These are phyloP conservation scores for Entomobrya multifasciata DNA, from an alignment of 2,888 invertebrate genomes.

Conservation along the genomic window DNA sequence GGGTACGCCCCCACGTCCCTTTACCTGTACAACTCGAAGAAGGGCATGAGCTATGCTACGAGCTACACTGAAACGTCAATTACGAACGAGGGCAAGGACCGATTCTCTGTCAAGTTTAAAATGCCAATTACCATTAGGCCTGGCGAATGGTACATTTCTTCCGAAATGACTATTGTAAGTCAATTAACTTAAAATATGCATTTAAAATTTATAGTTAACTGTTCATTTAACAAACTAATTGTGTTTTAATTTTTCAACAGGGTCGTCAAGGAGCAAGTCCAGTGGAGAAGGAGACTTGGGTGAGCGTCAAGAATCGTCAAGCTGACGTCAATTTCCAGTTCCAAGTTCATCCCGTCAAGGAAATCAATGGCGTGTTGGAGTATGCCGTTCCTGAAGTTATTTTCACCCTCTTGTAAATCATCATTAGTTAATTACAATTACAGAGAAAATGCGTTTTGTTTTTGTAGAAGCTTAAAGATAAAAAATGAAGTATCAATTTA, in stretches of 20 bases:
- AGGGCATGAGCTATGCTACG: slow-evolving; percentile 75
- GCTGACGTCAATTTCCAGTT: slow-evolving; percentile 77
- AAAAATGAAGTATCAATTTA: no score
- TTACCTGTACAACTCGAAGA: slow-evolving; percentile 76
- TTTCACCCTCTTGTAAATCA: slow-evolving; percentile 72
- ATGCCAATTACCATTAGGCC: slow-evolving; percentile 76
- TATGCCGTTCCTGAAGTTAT: slow-evolving; percentile 77
- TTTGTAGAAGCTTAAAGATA: neutral
- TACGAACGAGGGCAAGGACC: slow-evolving; percentile 73
- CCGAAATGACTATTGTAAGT: slow-evolving; percentile 74
- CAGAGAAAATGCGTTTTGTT: neutral
- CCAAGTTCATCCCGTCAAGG: slow-evolving; percentile 76
- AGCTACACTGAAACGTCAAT: slow-evolving; percentile 74
- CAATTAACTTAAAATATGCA: neutral
- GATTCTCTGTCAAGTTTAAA: slow-evolving; percentile 74
- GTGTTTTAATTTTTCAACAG: slow-evolving; percentile 15
- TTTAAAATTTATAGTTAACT: no score
- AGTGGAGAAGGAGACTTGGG: slow-evolving; percentile 75
- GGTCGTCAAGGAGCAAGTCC: slow-evolving; percentile 74
- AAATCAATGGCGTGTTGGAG: slow-evolving; percentile 74
- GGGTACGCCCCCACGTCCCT: slow-evolving; percentile 75
- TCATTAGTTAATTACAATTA: neutral
- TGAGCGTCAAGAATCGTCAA: slow-evolving; percentile 74
- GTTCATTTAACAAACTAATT: neutral
- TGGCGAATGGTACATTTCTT: slow-evolving; percentile 77